Base-by-base conservation (phyloP, 2,888 invertebrate species). In the Platynereis dumerilii region DNA sequence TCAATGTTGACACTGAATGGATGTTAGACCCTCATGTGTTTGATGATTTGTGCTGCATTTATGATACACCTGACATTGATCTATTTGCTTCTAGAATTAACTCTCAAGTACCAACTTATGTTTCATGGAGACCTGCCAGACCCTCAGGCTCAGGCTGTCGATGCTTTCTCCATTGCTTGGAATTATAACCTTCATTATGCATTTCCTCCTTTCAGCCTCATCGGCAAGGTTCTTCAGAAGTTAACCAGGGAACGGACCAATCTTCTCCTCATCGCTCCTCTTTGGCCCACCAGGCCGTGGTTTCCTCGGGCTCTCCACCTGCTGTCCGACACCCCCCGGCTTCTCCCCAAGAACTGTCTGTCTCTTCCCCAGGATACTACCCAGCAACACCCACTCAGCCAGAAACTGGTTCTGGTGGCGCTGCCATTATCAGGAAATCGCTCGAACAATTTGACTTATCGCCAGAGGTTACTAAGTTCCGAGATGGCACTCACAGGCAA, bases 131-230 rank as follows among this genome's bases (percentile, higher is more conserved):
- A 27, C 69, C 69, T 29, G n/a, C n/a, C n/a, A n/a, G 67, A 72
- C 48, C 68, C 72, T 17, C 48, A 62, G 34, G 66, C 67, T n/a
- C 39, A 53, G 10, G 59, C 58, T 29, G 45, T 70, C 0, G 66
- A 73, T 65, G 69, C 69, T 53, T 72, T 69, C 45, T 60, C 69
- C 1, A 7, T 69, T 1, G 12, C 12, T 2, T 72, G 69, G 70
- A 28, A 28, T 22, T n/a, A 59, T 64, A 12, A 53, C 15, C 52
- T 65, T 5, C 52, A 28, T n/a, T 70, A 70, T 34, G 44, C 61
- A 2, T 72, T 70, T 58, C 68, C 69, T 53, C 69, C 71, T 63
- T 73, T 70, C 55, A 68, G 70, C 55, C 28, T 72, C 2, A 29
- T 70, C 1, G 48, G 34, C 24, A 48, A 53, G 58, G 52, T 64